Conservation (phyloP, 1,140 invertebrate genomes). For the Orchesella cincta region DNA sequence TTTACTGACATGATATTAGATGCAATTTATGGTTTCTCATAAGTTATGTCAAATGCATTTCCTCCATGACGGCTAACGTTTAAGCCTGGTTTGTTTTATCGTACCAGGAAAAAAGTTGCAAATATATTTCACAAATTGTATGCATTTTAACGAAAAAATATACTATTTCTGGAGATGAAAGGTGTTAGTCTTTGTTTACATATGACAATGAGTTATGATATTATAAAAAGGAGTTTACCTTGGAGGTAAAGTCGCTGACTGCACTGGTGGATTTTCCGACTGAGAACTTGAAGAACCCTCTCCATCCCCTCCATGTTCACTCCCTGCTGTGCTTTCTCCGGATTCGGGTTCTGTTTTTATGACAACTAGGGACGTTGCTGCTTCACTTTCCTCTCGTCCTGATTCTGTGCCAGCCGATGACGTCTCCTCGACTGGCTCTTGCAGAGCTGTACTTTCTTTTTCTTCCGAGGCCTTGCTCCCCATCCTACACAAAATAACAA, state of each 20-base stretch:
- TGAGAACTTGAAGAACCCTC: not conserved
- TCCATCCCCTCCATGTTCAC: not conserved
- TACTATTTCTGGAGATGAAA: too few species aligned
- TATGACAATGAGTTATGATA: too few species aligned
- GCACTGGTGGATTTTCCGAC: not conserved
- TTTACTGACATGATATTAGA: too few species aligned
- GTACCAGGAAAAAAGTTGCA: too few species aligned
- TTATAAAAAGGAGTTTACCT: not conserved
- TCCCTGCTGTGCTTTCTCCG: not conserved
- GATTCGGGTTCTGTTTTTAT: slow-evolving; percentile 2
- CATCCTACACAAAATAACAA: not conserved
- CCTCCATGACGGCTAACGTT: too few species aligned
- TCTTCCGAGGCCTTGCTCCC: not conserved
- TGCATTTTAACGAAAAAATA: too few species aligned
- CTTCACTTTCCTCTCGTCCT: not conserved
- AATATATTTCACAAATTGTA: too few species aligned
- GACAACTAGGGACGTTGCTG: not conserved
- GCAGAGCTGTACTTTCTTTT: not conserved
- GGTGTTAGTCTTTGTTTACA: too few species aligned
- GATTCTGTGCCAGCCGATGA: not conserved
- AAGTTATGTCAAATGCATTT: too few species aligned
- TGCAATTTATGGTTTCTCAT: too few species aligned
- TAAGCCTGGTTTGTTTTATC: too few species aligned
- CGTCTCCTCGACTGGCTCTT: not conserved
- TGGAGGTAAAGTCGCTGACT: not conserved